Evolutionary conservation across 1,140 invertebrate genomes (phyloP), one percentile per base, ranked within the genome.

Genomic region (Trypoxylus dichotomus): DNA sequence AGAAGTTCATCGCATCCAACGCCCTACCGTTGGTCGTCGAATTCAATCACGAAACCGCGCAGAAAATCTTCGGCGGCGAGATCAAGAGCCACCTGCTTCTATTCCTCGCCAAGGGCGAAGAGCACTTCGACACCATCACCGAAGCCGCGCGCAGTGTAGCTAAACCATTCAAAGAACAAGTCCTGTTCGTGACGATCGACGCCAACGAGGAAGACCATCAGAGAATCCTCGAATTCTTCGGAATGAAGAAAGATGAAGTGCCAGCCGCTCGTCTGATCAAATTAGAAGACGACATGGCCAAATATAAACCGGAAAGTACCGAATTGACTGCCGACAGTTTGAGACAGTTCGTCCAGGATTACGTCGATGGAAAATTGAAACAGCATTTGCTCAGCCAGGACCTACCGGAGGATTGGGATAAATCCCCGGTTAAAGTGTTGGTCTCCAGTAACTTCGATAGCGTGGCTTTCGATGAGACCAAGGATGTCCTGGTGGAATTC

Each of bases 141-240:
- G 93, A 96, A 68, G 90, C 90, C 8, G 89, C 95, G 77, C 92
- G 93, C 79, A 90, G 91, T 54, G 92, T 95, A 75, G 97, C 98
- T 80, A 94, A 94, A 87, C 91, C 93, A 80, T 98, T 95, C 91
- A 95, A 94, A 86, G 95, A 95, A 84, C 92, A 96, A 88, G 94
- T 97, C 86, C 90, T 99, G 77, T 98, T 98, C 83, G 97, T 99
- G 11, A 96, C 94, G 77, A 97, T 99, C 85, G 94, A 99, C 87
- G 92, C 94, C 58, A 96, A 96, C 84, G 95, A 98, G 86, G 94
- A 97, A 86, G 98, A 99, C 85, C 98, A 99, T 86, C 92, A 94
- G 81, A 92, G 97, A 85, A 99, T 99, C 85, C 90, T 99, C 83
- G 98, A 99, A 88, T 99, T 98, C 95, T 99, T 99, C 87, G 98